Evolutionary conservation across 35 echinoderm and acorn worm species (phyloP), one percentile per base, ranked within the genome.

Genomic region (Lytechinus variegatus): DNA sequence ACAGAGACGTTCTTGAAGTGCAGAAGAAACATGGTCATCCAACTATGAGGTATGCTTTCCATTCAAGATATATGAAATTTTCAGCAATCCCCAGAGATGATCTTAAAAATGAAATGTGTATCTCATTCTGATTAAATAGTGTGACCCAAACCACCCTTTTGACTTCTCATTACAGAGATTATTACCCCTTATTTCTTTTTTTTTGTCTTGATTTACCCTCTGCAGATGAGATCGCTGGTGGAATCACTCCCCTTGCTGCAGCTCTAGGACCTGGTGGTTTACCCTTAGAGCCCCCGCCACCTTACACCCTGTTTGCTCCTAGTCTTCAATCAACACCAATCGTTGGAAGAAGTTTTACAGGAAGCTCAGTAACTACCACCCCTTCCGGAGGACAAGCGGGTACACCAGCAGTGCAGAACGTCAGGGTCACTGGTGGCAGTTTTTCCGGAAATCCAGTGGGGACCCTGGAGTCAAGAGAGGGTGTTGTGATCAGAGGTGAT

Each of bases 301-400:
- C 92, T 57, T 93, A 93, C 54, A 93, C 92, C 13, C 92, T 93
- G 14, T 93, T 93, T 56, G 92, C 92, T 28, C n/a, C 92, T 3
- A 93, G 54, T 93, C 92, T 55, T 3, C 92, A 93, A 27, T 54
- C 92, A 16, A 93, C 92, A 28, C 92, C 92, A 5, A 11, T 53
- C 1, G 54, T 93, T 12, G 53, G 28, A 6, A 33, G 92, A 33
- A 33, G 53, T 21, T 27, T 55, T 6, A 14, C 53, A 10, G n/a
- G 27, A 93, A 27, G 54, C 92, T 54, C 92, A 16, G 88, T 44
- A 13, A 90, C 5, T 54, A 44, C 88, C 16, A 52, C 88, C 11
- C 88, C 88, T 13, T 44, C 88, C 12, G 2, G 3, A 10, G 88
- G 88, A 52, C 27, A 28, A 13, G 28, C 10, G n/a, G 29, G 27